Evolutionary conservation across 2,888 invertebrate species (phyloP), one percentile per base, ranked within the genome.

Genomic region (Hedychridium roseum): DNA sequence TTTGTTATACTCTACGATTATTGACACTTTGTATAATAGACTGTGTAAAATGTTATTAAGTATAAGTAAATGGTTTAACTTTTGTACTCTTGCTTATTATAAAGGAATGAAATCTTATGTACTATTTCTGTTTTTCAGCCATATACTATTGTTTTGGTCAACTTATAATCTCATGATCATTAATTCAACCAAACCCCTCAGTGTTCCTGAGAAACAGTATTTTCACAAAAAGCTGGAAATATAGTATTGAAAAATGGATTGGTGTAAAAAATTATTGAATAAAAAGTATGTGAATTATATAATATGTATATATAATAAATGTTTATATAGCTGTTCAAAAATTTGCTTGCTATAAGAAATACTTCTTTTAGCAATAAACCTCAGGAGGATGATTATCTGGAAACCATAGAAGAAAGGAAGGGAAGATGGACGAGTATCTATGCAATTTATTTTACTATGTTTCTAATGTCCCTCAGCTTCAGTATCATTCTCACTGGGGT

Each of bases 361-460:
- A 5, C 9, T 23, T 5, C 5, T 47, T 31, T 26, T 12, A 63
- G 63, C 7, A 39, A 15, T 4, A 28, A 2, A 43, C 5, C 31
- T 45, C 26, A 36, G 11, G 34, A 50, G n/a, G 62, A 60, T 30
- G 83, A 83, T 67, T 80, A 80, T 44, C 80, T 92, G 68, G 92
- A 92, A 83, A 89, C 86, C 3, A 74, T 80, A 31, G 79, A 80
- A 49, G 87, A 92, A 74, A 85, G 85, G 61, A 82, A 82, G 61
- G 83, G 87, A 73, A 83, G 93, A 80, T 90, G 90, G 89, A 84
- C 85, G 58, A 92, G 92, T 56, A 84, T 93, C 54, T 86, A 89
- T 70, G 84, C 90, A 31, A 89, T 93, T 70, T 92, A 93, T 80
- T 92, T 92, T 79, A 92, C 92, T 43, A 92, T 92, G 88, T 93